These are phyloP conservation scores for Gryllus bimaculatus DNA, from an alignment of 1,140 invertebrate species.

Conservation along the genomic window DNA sequence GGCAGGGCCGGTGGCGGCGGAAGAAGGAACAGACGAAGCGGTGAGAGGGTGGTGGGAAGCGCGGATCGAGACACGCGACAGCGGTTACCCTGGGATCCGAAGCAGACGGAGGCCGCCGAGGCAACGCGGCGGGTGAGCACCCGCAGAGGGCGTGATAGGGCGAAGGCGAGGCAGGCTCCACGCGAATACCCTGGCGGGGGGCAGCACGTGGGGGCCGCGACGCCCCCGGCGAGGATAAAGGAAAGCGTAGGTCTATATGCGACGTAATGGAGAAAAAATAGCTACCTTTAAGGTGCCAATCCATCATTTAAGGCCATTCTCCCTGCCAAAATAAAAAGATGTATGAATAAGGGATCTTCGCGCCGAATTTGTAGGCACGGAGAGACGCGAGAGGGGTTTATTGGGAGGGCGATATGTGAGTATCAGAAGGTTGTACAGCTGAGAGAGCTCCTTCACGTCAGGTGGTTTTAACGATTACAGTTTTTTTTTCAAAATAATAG, in stretches of 20 bases:
- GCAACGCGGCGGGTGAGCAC: no score
- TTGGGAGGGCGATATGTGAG: no score
- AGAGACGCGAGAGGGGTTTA: not conserved
- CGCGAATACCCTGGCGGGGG: not conserved
- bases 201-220: not conserved
- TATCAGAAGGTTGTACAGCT: no score
- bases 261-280: not conserved
- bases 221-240: not conserved
- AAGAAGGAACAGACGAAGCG: not conserved
- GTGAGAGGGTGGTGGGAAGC: no score
- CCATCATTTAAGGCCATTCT: conserved; percentile 13
- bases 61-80: no score
- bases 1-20: not conserved
- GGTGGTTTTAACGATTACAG: no score
- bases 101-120: no score
- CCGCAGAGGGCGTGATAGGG: no score
- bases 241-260: not conserved
- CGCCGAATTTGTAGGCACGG: not conserved
- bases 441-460: no score
- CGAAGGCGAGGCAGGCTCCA: not conserved
- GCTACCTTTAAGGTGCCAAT: conserved; percentile 9
- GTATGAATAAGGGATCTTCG: not conserved
- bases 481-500: no score
- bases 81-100: no score
- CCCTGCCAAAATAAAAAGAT: conserved; percentile 1